A percentile compares a stretch with the other conserved stretches of the same genome.
Conservation (phyloP, 2,888 invertebrate genomes). For the Cybosia mesomella region DNA sequence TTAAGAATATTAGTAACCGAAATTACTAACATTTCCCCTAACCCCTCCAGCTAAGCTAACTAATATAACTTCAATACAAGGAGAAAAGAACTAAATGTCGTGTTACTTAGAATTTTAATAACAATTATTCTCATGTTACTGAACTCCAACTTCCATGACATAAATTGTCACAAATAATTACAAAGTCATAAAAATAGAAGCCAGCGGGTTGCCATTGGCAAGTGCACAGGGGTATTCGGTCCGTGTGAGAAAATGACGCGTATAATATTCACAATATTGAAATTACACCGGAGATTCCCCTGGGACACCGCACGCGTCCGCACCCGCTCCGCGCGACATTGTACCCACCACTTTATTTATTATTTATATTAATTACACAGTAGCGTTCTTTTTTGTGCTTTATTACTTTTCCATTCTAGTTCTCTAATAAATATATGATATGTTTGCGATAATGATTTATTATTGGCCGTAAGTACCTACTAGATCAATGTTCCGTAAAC, state of each 20-base stretch:
- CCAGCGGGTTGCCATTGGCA: slow-evolving; percentile 56
- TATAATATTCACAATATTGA: slow-evolving; percentile 79
- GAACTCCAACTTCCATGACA: slow-evolving; percentile 8
- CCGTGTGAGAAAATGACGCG: slow-evolving; percentile 78
- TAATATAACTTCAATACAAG: neutral
- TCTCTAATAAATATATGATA: slow-evolving; percentile 23
- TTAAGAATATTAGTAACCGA: no score
- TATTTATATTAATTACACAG: slow-evolving; percentile 78
- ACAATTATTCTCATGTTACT: neutral
- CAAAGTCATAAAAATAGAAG: slow-evolving; percentile 38
- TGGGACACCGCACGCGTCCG: slow-evolving; percentile 63
- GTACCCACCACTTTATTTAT: slow-evolving; percentile 72
- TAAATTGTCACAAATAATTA: slow-evolving; percentile 36
- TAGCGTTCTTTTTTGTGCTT: slow-evolving; percentile 60
- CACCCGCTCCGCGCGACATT: slow-evolving; percentile 58
- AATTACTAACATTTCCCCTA: no score
- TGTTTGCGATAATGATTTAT: slow-evolving; percentile 5
- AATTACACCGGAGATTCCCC: slow-evolving; percentile 64
- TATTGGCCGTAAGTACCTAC: neutral
- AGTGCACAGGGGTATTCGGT: slow-evolving; percentile 55
- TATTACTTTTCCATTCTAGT: slow-evolving; percentile 35
- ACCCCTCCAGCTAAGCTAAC: no score
- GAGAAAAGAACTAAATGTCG: no score
- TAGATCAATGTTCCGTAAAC: neutral
- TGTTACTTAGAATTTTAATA: neutral